Conservation (phyloP, 2,888 invertebrate species). For the Polyploca ridens region DNA sequence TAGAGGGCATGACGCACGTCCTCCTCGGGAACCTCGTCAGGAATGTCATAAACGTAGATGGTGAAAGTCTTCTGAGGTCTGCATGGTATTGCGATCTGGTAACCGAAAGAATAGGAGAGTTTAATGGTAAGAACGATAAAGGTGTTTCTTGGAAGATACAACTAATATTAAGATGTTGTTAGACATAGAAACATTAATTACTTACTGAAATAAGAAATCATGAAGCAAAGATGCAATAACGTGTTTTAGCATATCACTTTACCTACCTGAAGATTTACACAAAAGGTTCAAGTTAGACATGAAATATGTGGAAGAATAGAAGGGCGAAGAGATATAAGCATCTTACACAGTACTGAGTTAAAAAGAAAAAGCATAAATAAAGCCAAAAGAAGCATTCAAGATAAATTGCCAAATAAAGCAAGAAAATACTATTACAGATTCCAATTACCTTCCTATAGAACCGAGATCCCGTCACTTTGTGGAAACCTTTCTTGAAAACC, state of each 20-base stretch:
- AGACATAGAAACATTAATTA: no score
- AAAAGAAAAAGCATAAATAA: conserved; percentile 18
- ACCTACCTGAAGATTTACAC: not conserved
- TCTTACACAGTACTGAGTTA: not conserved
- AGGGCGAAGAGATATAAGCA: conserved; percentile 54
- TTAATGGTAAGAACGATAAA: conserved; percentile 19
- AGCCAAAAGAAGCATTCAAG: conserved; percentile 18
- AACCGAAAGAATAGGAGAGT: conserved; percentile 12
- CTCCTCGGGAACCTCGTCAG: conserved; percentile 93
- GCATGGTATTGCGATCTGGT: conserved; percentile 91
- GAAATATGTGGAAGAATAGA: conserved; percentile 25
- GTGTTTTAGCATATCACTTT: no score
- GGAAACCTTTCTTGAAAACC: conserved; percentile 94
- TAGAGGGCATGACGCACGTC: conserved; percentile 92
- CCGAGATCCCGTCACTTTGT: conserved; percentile 93
- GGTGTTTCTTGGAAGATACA: not conserved
- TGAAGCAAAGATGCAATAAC: no score
- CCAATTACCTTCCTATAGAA: conserved; percentile 92
- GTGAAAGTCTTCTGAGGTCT: conserved; percentile 95
- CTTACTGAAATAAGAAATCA: not conserved
- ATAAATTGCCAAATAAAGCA: conserved; percentile 8
- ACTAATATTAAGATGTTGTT: no score
- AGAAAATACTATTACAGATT: conserved; percentile 6
- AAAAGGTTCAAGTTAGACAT: not conserved
- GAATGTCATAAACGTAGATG: conserved; percentile 92